phyloP scores from a whole-genome alignment of 2,888 invertebrate genomes.

The Quadroppia sp. region DNA sequence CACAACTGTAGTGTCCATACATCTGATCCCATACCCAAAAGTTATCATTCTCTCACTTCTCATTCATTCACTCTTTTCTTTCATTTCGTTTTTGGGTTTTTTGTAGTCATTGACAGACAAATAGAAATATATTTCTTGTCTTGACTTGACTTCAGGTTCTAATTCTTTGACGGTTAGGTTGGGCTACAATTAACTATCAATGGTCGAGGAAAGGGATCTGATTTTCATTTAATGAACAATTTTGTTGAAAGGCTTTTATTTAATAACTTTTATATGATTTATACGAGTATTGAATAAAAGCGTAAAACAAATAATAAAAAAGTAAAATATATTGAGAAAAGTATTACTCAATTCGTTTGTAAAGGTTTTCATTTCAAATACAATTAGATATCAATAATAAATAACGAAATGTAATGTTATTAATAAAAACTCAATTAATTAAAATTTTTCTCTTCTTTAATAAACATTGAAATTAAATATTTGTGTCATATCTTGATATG shows the following conservation, averaged over 20 bases:
- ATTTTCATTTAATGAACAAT: constrained; percentile 3
- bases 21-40: constrained; percentile 15
- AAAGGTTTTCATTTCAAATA: too few relatives aligned
- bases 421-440: neutral
- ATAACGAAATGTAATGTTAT: neutral
- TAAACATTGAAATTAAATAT: neutral
- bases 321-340: too few relatives aligned
- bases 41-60: constrained; percentile 18
- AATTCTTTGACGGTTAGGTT: constrained; percentile 19
- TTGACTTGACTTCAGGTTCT: constrained; percentile 9
- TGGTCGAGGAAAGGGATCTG: neutral
- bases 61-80: constrained; percentile 7
- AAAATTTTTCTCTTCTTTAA: neutral
- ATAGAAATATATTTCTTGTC: neutral
- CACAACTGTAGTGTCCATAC: neutral
- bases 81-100: neutral
- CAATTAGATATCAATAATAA: neutral
- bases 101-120: constrained; percentile 8
- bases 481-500: neutral
- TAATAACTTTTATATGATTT: too few relatives aligned
- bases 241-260: neutral
- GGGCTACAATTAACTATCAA: constrained; percentile 36
- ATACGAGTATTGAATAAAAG: too few relatives aligned
- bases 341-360: too few relatives aligned
- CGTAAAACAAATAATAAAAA: too few relatives aligned